A percentile compares a stretch with the other conserved stretches of the same genome.
These are phyloP conservation scores for Rhagologus leucostigma DNA, from an alignment of 2,113 vertebrate species.

Conservation along the genomic window DNA sequence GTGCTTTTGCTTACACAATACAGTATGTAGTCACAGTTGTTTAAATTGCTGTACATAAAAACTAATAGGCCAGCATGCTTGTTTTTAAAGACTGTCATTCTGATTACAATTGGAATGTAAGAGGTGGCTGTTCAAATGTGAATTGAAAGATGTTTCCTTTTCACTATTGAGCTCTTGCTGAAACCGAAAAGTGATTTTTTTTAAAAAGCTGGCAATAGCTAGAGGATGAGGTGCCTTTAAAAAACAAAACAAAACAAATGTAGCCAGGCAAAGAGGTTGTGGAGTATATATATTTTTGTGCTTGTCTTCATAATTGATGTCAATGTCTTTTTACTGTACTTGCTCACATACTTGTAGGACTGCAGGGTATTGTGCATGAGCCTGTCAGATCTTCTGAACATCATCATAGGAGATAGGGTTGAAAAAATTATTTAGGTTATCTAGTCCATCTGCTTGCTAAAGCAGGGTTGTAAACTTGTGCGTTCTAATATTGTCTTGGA, in stretches of 20 bases:
- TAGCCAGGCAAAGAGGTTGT: slow-evolving; percentile 76
- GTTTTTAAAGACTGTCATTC: slow-evolving; percentile 78
- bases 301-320: slow-evolving; percentile 71
- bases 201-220: slow-evolving; percentile 71
- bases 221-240: slow-evolving; percentile 79
- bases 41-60: slow-evolving; percentile 79
- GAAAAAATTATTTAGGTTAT: slow-evolving; percentile 1
- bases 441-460: slow-evolving; percentile 33
- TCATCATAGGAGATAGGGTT: slow-evolving; percentile 21
- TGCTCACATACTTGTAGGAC: slow-evolving; percentile 64
- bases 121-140: slow-evolving; percentile 77
- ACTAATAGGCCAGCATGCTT: slow-evolving; percentile 77
- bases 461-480: slow-evolving; percentile 3
- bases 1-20: slow-evolving; percentile 76
- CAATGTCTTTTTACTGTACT: slow-evolving; percentile 70
- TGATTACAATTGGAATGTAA: slow-evolving; percentile 82
- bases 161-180: slow-evolving; percentile 67
- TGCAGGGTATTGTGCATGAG: slow-evolving; percentile 71
- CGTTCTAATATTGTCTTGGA: background rate
- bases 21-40: slow-evolving; percentile 73
- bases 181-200: slow-evolving; percentile 60
- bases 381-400: slow-evolving; percentile 61
- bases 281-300: slow-evolving; percentile 65
- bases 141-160: slow-evolving; percentile 73
- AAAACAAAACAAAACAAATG: slow-evolving; percentile 67